Percentiles rank a stretch among this genome's conserved stretches.
These are phyloP conservation scores for Hybognathus amarus DNA, from an alignment of 2,797 vertebrate species.

Conservation along the genomic window DNA sequence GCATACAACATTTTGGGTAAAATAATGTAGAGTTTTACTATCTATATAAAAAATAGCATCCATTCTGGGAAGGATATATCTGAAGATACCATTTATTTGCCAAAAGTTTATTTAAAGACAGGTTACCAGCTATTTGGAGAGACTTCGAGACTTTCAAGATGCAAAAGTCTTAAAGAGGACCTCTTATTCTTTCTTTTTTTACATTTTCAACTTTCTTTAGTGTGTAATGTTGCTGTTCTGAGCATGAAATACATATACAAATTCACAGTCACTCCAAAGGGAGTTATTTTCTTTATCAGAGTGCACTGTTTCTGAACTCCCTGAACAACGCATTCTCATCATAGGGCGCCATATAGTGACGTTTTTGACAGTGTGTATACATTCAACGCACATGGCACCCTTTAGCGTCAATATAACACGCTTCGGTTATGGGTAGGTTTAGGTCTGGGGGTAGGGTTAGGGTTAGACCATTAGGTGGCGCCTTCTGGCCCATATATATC, in stretches of 20 bases:
- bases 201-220: not conserved
- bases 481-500: no score
- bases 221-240: not conserved
- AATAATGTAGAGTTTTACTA: not conserved
- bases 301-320: not conserved
- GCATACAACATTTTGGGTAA: not conserved
- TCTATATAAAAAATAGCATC: not conserved
- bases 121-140: not conserved
- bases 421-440: no score
- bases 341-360: no score
- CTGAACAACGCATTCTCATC: not conserved
- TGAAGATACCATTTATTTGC: not conserved
- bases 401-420: no score
- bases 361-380: no score
- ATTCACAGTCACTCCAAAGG: not conserved
- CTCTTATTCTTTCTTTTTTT: not conserved
- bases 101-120: not conserved
- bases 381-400: no score
- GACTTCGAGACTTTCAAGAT: not conserved
- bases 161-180: not conserved
- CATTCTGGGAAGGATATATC: not conserved
- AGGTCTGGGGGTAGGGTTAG: no score
- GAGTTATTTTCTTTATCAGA: not conserved
- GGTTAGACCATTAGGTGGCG: no score
- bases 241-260: not conserved